Base-by-base conservation (phyloP, 2,113 vertebrate species). In the Cromileptes altivelis region DNA sequence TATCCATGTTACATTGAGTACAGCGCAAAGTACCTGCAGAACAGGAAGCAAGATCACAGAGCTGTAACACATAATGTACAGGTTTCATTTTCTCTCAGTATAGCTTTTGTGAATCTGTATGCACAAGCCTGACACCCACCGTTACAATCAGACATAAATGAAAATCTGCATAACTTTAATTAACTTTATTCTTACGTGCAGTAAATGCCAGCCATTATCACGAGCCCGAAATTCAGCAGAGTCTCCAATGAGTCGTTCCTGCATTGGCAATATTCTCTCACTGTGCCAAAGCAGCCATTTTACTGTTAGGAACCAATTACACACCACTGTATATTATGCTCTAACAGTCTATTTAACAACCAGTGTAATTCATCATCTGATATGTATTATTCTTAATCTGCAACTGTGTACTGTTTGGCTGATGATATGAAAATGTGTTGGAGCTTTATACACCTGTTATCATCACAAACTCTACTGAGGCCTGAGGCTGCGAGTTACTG, bases 261-360 rank as follows among this genome's bases (percentile, higher is more conserved):
- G 49, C 21, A 70, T 60, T 33, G 18, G 17, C 53, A 80, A 75
- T 70, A 78, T 78, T 77, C n/a, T 71, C 60, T 70, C 77, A 89
- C 21, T 71, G 78, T 79, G 65, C 33, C 68, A 67, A 42, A 73
- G 74, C 56, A 88, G 77, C 52, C 13, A 53, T 62, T 57, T 33
- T 49, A 60, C 37, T 45, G 50, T 75, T 27, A 72, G 42, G 13
- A 78, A 45, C 15, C 52, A 15, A 76, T 88, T 74, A 82, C 57
- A n/a, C 17, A 33, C 23, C 27, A 50, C 56, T 81, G 55, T 56
- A 72, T 67, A 71, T 80, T 52, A 53, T 18, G 33, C 53, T 47
- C 3, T 58, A 37, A 70, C 23, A 58, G 55, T 50, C 73, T 58
- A 37, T 75, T 71, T 58, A 88, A 87, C 19, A n/a, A 55, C 19